These are phyloP conservation scores for Enteromius anoplus DNA, from an alignment of 2,797 vertebrate species.

Conservation along the genomic window DNA sequence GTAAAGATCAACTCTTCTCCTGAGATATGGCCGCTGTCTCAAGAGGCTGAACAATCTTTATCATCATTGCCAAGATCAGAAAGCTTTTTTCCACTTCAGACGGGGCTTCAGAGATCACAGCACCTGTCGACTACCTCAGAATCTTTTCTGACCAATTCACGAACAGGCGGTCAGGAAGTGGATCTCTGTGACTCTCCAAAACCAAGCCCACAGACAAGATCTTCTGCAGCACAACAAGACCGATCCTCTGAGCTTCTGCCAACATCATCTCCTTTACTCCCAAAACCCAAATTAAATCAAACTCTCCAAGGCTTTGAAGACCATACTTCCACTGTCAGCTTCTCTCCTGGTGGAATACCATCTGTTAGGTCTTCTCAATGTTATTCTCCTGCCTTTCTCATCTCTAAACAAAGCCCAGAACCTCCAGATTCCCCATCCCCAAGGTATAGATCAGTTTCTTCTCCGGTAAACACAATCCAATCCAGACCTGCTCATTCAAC, in stretches of 20 bases:
- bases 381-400: neutral
- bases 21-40: slow-evolving; percentile 17
- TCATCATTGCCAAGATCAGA: neutral
- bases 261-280: neutral
- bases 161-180: neutral
- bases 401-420: slow-evolving; percentile 14
- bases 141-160: slow-evolving; percentile 23
- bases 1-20: slow-evolving; percentile 25
- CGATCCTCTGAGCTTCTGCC: neutral
- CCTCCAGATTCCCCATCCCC: slow-evolving; percentile 3
- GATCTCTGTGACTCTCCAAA: slow-evolving; percentile 2
- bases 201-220: neutral
- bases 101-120: slow-evolving; percentile 55
- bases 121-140: slow-evolving; percentile 51
- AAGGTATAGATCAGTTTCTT: slow-evolving; percentile 28
- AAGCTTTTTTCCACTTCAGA: slow-evolving; percentile 23
- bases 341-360: neutral
- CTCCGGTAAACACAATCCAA: slow-evolving; percentile 22
- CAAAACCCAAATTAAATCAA: slow-evolving; percentile 23
- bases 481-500: slow-evolving; percentile 3
- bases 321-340: slow-evolving; percentile 5
- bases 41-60: neutral
- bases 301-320: slow-evolving; percentile 1
- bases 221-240: neutral
- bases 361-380: slow-evolving; percentile 6